These are phyloP conservation scores for Archilochus colubris DNA, from an alignment of 2,113 vertebrate genomes.

Conservation along the genomic window DNA sequence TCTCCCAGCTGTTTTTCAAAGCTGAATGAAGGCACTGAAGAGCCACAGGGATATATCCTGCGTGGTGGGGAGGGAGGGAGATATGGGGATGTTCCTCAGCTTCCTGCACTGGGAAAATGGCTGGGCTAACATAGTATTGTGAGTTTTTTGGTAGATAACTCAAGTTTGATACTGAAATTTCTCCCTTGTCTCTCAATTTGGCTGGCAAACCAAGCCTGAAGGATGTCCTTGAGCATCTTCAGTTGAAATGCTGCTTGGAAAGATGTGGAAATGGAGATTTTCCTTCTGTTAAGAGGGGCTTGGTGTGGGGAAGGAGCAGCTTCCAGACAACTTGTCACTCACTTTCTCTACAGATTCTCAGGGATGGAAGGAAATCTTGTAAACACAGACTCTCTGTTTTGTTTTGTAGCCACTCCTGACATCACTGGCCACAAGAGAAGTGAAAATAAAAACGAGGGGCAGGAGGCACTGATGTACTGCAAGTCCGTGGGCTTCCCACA, in stretches of 20 bases:
- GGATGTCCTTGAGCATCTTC: neutral
- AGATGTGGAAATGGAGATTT: neutral
- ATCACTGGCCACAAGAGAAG: conserved; percentile 94
- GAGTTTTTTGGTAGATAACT: neutral
- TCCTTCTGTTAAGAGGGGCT: neutral
- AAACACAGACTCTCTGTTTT: neutral
- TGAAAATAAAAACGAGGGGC: conserved; percentile 97
- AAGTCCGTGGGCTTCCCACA: conserved; percentile 95
- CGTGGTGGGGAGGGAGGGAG: neutral
- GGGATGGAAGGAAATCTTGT: neutral
- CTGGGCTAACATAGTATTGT: neutral
- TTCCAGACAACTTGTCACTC: neutral
- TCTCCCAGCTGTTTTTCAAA: neutral
- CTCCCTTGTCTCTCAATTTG: neutral
- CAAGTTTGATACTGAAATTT: neutral
- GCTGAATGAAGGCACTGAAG: neutral
- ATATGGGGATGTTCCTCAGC: neutral
- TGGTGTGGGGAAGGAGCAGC: neutral
- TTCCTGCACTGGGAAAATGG: rapidly evolving
- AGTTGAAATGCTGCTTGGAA: neutral
- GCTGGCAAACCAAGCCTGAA: neutral
- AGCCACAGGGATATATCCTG: neutral
- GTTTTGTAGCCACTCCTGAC: conserved; percentile 84
- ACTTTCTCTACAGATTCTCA: neutral
- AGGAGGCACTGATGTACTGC: conserved; percentile 91